phyloP scores from a whole-genome alignment of 2,888 invertebrate genomes.

The Drosophila birchii region DNA sequence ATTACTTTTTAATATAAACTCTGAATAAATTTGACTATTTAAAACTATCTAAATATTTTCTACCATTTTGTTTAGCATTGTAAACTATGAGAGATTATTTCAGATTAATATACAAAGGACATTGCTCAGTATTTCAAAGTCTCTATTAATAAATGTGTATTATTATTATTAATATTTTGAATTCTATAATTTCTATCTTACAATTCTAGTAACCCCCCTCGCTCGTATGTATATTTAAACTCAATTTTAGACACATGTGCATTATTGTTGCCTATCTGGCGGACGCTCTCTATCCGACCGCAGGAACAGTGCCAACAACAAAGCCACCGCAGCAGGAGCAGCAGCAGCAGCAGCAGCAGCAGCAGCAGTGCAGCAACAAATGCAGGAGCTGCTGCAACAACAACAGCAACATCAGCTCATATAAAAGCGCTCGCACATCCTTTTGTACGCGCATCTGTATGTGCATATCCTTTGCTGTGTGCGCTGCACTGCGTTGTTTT shows the following conservation, averaged over 20 bases:
- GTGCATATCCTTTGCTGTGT: slow-evolving; percentile 75
- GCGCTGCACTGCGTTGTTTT: slow-evolving; percentile 74
- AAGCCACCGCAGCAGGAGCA: slow-evolving; percentile 71
- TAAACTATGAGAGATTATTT: neutral
- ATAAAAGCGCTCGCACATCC: slow-evolving; percentile 73
- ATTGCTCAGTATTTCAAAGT: neutral
- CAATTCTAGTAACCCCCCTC: slow-evolving; percentile 27
- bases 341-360: slow-evolving; percentile 11
- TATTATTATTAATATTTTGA: too few species aligned
- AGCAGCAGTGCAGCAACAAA: slow-evolving; percentile 16
- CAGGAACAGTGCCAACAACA: slow-evolving; percentile 76
- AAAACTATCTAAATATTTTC: neutral
- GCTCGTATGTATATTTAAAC: slow-evolving; percentile 73
- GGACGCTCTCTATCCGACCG: slow-evolving; percentile 74
- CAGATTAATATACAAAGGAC: neutral
- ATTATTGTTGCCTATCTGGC: slow-evolving; percentile 78
- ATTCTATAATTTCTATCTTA: neutral
- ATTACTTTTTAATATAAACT: too few species aligned
- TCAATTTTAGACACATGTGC: slow-evolving; percentile 79
- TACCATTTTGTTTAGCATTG: neutral
- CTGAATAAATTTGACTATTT: neutral
- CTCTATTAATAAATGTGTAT: too few species aligned
- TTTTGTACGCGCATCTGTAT: slow-evolving; percentile 52
- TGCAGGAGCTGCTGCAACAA: slow-evolving; percentile 14
- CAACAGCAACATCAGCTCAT: slow-evolving; percentile 55